Base-by-base conservation (phyloP, 2,113 vertebrate genomes). In the Sprattus sprattus region DNA sequence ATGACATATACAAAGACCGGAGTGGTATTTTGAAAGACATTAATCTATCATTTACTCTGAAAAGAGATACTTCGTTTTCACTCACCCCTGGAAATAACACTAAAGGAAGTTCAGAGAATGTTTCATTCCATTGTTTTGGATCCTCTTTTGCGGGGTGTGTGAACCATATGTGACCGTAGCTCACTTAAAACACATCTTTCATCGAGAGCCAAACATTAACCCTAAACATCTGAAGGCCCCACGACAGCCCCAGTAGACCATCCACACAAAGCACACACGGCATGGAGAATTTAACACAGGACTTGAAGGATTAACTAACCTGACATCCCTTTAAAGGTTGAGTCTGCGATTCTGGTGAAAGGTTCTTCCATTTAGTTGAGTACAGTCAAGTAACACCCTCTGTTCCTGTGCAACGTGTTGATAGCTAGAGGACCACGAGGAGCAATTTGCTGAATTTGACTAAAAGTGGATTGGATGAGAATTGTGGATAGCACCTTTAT, bases 101-200 rank as follows among this genome's bases (percentile, higher is more conserved):
- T 15, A 10, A 71, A 8, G 32, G 0, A 78, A 78, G 9, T 78
- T 78, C n/a, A 25, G 22, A 67, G 13, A 39, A 78, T 1, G 28
- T 39, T 16, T 78, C 71, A 10, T 78, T 78, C 44, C 28, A 78
- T 78, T 78, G 71, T 78, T 78, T 78, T 78, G 32, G 71, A 78
- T 78, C 2, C 71, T 78, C 32, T 18, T 2, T 0, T n/a, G 71
- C 4, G 10, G 71, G 71, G 10, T 15, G 28, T 78, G 71, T 6
- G 4, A 6, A 32, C 71, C 71, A 78, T 67, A 67, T 78, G 71
- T 44, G 71, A 16, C 28, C 13, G 28, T 78, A 78, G 44, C 71
- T 78, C 71, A 39, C 71, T 44, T 2, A 15, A 28, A 39, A 78
- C 15, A 15, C 71, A 16, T 32, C 25, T 78, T 78, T 78, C 4